Conservation (phyloP, 2,888 invertebrate genomes). For the Lasioglossum lativentre region DNA sequence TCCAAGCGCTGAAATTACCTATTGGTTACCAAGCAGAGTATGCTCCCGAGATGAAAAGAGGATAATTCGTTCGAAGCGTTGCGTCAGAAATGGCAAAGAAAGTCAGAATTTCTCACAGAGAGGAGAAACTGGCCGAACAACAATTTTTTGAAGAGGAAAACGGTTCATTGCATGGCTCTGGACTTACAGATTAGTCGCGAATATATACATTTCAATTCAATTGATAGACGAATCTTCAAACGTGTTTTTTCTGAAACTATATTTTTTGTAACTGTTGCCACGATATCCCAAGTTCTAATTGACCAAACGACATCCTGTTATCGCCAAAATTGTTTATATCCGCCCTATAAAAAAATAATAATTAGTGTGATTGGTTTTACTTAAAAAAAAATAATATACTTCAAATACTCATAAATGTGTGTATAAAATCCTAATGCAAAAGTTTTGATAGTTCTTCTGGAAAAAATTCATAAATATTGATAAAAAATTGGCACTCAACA, state of each 20-base stretch:
- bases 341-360: neutral
- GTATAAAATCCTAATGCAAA: neutral
- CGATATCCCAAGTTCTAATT: too few species aligned
- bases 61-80: neutral
- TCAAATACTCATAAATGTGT: neutral
- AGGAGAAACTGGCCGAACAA: conserved; percentile 6
- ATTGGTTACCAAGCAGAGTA: neutral
- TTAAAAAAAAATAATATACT: neutral
- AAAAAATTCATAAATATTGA: neutral
- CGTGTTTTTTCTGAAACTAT: too few species aligned
- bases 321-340: too few species aligned
- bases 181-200: too few species aligned
- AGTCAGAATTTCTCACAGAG: conserved; percentile 6
- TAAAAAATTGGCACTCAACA: neutral
- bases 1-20: neutral
- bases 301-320: too few species aligned
- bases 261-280: too few species aligned
- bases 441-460: neutral
- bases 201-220: too few species aligned
- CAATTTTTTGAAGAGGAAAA: neutral
- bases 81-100: conserved; percentile 5
- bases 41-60: neutral
- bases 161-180: neutral
- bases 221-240: too few species aligned
- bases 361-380: neutral